A percentile compares a stretch with the other conserved stretches of the same genome.
Conservation (phyloP, 1,140 invertebrate species). For the Pachyrhynchus sulphureomaculatus region DNA sequence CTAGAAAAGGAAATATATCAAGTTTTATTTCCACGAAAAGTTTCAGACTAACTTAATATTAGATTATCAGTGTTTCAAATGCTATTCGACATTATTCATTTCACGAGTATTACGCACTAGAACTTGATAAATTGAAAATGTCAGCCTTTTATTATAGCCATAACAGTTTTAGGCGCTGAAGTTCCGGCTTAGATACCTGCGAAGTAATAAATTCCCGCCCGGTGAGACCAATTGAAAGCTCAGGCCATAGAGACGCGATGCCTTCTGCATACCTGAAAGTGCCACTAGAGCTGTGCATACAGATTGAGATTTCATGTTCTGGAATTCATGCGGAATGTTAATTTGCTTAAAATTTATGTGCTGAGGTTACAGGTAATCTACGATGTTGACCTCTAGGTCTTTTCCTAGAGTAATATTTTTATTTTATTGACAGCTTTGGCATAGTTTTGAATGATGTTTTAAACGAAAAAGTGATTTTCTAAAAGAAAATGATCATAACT, state of each 20-base stretch:
- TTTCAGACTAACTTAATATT: too few species aligned
- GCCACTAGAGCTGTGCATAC: slow-evolving; percentile 19
- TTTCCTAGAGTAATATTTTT: too few species aligned
- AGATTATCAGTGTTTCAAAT: too few species aligned
- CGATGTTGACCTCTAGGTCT: slow-evolving; percentile 3
- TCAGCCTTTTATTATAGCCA: slow-evolving; percentile 34
- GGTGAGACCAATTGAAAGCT: slow-evolving; percentile 39
- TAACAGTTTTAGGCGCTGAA: slow-evolving; percentile 25
- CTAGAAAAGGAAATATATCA: too few species aligned
- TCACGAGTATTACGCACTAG: slow-evolving; percentile 4
- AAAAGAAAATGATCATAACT: too few species aligned
- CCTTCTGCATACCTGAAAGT: slow-evolving; percentile 27
- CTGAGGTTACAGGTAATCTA: slow-evolving; percentile 25
- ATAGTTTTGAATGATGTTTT: too few species aligned
- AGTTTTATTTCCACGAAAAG: too few species aligned
- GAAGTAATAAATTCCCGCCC: slow-evolving; percentile 37
- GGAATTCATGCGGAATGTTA: slow-evolving; percentile 25
- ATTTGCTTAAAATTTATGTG: slow-evolving; percentile 27
- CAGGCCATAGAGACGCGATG: slow-evolving; percentile 29
- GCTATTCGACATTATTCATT: slow-evolving; percentile 10
- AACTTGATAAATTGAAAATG: slow-evolving; percentile 35
- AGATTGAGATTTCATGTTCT: slow-evolving; percentile 27
- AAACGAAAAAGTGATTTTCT: too few species aligned
- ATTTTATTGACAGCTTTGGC: too few species aligned
- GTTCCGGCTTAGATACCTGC: slow-evolving; percentile 25